phyloP scores from a whole-genome alignment of 1,140 invertebrate genomes.

The Leptinotarsa lineolata region DNA sequence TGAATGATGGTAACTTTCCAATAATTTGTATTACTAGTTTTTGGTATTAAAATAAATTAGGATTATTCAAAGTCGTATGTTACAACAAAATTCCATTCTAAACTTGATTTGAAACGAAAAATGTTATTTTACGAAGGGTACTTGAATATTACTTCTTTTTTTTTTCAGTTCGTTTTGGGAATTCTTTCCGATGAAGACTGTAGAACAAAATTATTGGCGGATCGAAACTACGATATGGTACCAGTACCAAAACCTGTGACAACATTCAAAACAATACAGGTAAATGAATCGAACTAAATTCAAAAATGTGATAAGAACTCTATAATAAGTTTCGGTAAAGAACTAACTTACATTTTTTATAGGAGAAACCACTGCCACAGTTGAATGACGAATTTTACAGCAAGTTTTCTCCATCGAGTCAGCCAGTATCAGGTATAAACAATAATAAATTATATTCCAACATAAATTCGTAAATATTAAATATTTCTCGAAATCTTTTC shows the following conservation, averaged over 20 bases:
- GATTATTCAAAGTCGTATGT: too few species aligned
- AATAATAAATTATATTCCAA: background rate
- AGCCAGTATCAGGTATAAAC: constrained; percentile 56
- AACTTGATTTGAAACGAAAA: too few species aligned
- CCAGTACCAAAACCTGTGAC: constrained; percentile 50
- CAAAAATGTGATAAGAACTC: too few species aligned
- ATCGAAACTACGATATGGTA: constrained; percentile 48
- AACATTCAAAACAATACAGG: constrained; percentile 45
- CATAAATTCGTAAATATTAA: background rate
- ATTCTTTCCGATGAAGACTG: constrained; percentile 47
- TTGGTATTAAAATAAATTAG: too few species aligned
- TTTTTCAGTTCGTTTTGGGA: constrained; percentile 44
- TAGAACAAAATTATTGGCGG: constrained; percentile 41
- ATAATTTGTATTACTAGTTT: too few species aligned
- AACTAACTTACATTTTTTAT: background rate
- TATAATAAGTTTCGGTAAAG: too few species aligned
- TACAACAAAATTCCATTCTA: too few species aligned
- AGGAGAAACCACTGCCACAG: constrained; percentile 38
- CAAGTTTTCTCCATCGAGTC: constrained; percentile 60
- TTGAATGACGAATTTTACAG: constrained; percentile 57
- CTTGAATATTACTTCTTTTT: background rate
- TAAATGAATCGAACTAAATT: constrained; percentile 16
- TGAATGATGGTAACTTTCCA: too few species aligned
- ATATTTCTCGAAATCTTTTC: too few species aligned
- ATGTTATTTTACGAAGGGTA: too few species aligned